These are phyloP conservation scores for Eleginops maclovinus DNA, from an alignment of 2,113 vertebrate genomes.

Conservation along the genomic window DNA sequence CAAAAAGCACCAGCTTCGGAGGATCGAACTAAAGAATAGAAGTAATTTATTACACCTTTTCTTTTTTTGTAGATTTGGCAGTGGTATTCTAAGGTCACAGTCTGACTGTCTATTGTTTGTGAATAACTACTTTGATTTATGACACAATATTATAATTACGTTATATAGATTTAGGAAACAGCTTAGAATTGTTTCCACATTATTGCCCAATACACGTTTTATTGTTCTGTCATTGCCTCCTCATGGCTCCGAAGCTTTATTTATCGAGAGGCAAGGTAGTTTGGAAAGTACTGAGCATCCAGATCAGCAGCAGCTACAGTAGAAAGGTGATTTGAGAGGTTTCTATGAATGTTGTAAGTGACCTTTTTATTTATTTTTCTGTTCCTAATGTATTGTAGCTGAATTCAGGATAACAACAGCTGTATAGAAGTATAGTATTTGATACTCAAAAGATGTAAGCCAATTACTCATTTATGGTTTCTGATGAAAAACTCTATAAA, in stretches of 20 bases:
- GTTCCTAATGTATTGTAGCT: not conserved
- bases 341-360: not conserved
- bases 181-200: not conserved
- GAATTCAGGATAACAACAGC: not conserved
- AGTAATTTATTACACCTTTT: too few relatives aligned
- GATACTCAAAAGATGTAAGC: too few relatives aligned
- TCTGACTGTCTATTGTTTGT: constrained; percentile 7
- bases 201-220: not conserved
- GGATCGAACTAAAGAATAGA: too few relatives aligned
- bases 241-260: constrained; percentile 11
- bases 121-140: constrained; percentile 17
- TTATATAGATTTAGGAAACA: not conserved
- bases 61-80: not conserved
- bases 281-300: not conserved
- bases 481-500: not conserved
- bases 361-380: not conserved
- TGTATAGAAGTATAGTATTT: too few relatives aligned
- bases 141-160: not conserved
- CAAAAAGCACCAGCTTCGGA: too few relatives aligned
- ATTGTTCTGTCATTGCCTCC: not conserved
- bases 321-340: not conserved
- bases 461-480: not conserved
- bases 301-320: not conserved
- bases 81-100: not conserved
- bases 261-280: not conserved